Evolutionary conservation across 2,888 invertebrate genomes (phyloP).

Genomic region (Phragmatobia fuliginosa): DNA sequence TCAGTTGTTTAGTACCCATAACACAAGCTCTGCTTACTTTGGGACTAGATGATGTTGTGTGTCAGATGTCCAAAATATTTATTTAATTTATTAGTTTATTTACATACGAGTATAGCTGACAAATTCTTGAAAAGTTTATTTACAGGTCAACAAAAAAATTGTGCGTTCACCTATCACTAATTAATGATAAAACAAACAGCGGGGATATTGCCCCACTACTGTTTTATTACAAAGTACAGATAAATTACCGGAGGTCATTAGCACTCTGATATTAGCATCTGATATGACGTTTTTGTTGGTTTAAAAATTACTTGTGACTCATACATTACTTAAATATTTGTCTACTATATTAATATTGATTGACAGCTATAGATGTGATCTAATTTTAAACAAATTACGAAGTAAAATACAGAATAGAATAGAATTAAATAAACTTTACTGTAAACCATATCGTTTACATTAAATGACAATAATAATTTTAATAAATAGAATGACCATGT

Average conservation of each 20-base stretch:
- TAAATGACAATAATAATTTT: no score
- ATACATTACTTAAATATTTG: background rate
- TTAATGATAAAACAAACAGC: background rate
- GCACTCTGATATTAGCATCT: background rate
- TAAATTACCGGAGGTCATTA: slow-evolving; percentile 2
- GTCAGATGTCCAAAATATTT: no score
- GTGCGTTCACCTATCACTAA: background rate
- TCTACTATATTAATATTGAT: background rate
- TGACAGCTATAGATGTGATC: background rate
- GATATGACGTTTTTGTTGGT: background rate
- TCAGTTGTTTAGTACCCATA: background rate
- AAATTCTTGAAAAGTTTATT: background rate
- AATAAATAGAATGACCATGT: no score
- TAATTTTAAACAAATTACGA: no score
- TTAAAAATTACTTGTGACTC: background rate
- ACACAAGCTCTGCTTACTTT: no score
- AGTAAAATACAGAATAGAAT: no score
- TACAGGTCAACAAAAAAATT: background rate
- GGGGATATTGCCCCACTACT: background rate
- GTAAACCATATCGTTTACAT: no score
- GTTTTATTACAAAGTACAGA: background rate
- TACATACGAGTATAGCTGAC: no score
- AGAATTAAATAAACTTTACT: no score
- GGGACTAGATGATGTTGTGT: no score
- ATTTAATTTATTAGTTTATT: no score